Evolutionary conservation across 1,140 invertebrate species (phyloP).

Genomic region (Tetramorium simillimum): DNA sequence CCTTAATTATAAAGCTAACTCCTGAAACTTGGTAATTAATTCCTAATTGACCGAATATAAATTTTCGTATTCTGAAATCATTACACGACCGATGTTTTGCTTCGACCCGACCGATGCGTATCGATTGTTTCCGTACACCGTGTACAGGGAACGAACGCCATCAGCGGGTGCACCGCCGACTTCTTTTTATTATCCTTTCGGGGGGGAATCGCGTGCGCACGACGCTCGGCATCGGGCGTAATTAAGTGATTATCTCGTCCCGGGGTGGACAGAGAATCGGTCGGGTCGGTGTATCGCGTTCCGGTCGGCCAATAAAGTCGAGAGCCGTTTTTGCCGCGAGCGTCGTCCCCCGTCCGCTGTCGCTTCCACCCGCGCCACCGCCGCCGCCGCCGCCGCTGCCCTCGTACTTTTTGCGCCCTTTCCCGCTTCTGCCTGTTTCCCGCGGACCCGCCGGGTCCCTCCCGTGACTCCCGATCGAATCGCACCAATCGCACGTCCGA

Average conservation of each 20-base stretch:
- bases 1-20: not conserved
- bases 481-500: not conserved
- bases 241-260: slow-evolving; percentile 78
- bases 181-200: slow-evolving; percentile 59
- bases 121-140: slow-evolving; percentile 28
- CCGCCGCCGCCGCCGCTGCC: not conserved
- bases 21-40: not conserved
- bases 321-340: slow-evolving; percentile 59
- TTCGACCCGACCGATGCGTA: not conserved
- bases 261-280: slow-evolving; percentile 60
- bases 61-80: not conserved
- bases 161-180: slow-evolving; percentile 31
- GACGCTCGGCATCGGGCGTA: slow-evolving; percentile 71
- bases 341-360: slow-evolving; percentile 16
- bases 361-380: not conserved
- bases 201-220: slow-evolving; percentile 68
- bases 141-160: slow-evolving; percentile 9
- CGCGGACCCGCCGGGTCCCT: not conserved
- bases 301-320: slow-evolving; percentile 65
- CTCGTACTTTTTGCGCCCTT: slow-evolving; percentile 28
- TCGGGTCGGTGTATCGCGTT: slow-evolving; percentile 65
- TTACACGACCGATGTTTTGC: not conserved
- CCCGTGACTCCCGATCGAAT: not conserved
- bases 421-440: slow-evolving; percentile 46
- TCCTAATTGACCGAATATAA: not conserved